Percentiles rank a stretch among this genome's conserved stretches.
These are phyloP conservation scores for Halcyon chelicuti DNA, from an alignment of 2,797 vertebrate genomes.

Conservation along the genomic window DNA sequence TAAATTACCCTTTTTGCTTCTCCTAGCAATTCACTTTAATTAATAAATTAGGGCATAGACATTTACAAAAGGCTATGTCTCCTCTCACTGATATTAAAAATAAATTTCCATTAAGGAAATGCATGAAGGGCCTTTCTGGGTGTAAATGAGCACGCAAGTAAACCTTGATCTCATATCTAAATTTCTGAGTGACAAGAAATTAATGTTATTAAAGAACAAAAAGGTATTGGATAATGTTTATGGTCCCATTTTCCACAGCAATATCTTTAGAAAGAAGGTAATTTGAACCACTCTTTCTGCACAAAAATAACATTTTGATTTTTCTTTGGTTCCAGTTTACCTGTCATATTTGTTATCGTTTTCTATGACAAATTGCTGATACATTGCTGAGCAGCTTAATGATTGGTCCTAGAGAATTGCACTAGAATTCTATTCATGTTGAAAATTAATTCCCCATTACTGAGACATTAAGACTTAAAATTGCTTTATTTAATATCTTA, in stretches of 20 bases:
- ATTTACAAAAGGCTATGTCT: neutral
- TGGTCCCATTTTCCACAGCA: neutral
- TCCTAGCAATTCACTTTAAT: neutral
- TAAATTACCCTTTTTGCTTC: neutral
- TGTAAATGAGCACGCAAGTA: neutral
- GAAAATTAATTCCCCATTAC: neutral
- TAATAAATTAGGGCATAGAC: neutral
- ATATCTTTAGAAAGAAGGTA: neutral
- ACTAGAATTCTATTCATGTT: neutral
- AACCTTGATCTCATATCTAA: neutral
- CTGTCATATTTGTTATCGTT: neutral
- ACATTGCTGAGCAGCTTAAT: neutral
- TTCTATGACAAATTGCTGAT: neutral
- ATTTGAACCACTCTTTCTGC: neutral
- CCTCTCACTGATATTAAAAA: neutral
- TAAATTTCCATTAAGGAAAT: neutral
- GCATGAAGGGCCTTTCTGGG: neutral
- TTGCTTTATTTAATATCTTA: neutral
- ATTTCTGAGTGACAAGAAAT: neutral
- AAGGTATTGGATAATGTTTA: neutral
- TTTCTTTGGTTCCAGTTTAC: neutral
- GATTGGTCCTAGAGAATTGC: neutral
- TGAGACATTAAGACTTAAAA: neutral
- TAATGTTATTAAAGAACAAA: neutral
- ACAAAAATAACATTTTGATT: neutral